phyloP scores from a whole-genome alignment of 1,140 invertebrate species.

The Pygmarrhopalites habei region DNA sequence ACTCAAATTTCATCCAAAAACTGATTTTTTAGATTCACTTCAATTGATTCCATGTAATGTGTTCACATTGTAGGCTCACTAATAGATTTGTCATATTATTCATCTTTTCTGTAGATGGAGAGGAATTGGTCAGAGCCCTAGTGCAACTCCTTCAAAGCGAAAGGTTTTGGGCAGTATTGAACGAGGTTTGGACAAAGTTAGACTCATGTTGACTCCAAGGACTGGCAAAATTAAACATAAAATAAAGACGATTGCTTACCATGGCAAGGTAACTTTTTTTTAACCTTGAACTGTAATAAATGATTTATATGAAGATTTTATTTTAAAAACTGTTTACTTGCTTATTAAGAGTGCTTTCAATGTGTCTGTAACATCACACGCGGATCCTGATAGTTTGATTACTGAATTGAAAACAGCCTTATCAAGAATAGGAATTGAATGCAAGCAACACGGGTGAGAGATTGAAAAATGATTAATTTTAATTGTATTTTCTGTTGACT shows the following conservation, averaged over 20 bases:
- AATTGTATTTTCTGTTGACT: not conserved
- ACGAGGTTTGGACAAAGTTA: slow-evolving; percentile 58
- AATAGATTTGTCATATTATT: too few species aligned
- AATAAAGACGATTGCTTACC: slow-evolving; percentile 34
- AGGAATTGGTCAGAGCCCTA: slow-evolving; percentile 5
- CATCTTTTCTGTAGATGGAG: slow-evolving; percentile 18
- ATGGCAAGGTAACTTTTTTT: slow-evolving; percentile 42
- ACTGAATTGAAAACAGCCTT: slow-evolving; percentile 56
- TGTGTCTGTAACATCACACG: slow-evolving; percentile 59
- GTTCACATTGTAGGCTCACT: too few species aligned
- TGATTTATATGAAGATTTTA: not conserved
- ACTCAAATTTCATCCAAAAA: not conserved
- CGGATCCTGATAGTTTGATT: slow-evolving; percentile 58
- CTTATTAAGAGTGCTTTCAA: slow-evolving; percentile 69
- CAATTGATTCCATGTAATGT: too few species aligned
- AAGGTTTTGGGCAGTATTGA: slow-evolving; percentile 65
- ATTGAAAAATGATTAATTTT: too few species aligned
- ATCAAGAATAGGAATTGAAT: slow-evolving; percentile 59
- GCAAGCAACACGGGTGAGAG: slow-evolving; percentile 63
- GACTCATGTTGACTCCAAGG: slow-evolving; percentile 61
- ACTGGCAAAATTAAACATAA: slow-evolving; percentile 47
- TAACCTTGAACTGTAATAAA: too few species aligned
- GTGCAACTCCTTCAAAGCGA: slow-evolving; percentile 46
- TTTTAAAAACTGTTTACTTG: not conserved
- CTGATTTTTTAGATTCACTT: too few species aligned